Base-by-base conservation (phyloP, 2,888 invertebrate species). In the Unio delphinus region DNA sequence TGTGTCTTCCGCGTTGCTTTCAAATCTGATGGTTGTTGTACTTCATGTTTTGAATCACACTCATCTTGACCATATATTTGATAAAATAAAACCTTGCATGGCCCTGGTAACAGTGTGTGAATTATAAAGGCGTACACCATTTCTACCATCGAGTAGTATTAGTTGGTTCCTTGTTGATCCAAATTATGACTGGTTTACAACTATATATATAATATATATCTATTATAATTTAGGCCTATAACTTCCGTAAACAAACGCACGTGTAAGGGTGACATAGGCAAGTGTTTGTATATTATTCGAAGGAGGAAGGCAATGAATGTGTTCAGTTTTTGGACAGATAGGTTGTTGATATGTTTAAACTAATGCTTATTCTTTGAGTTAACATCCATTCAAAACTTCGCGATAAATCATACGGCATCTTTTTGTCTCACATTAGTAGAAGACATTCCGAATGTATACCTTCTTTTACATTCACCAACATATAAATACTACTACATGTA, bases 81-180 rank as follows among this genome's bases (percentile, higher is more conserved):
- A 57, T 83, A 80, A 68, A 79, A 85, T 57, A 86, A 61, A 3
- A 87, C 73, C 65, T 75, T 76, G 61, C 80, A 79, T 4, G 70
- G 68, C 23, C 83, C 85, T 3, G 84, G 84, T 45, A 83, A 67
- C 26, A 86, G 64, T 0, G 83, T 84, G 63, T 84, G 83, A 15
- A 87, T 80, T 23, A 87, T 76, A 69, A 87, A 86, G 34, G 86
- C 85, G 71, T 83, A 82, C 3, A 87, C 87, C 87, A 87, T 87
- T n/a, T 17, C 11, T 23, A 15, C 3, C 26, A 18, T 59, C 18
- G 0, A 23, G 11, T 11, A 17, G 18, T 26, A 23, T 11, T 23
- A 18, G 2, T 11, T 2, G 23, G 26, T 23, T 18, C 23, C 59
- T 20, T 23, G 3, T 18, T 18, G 59, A 18, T 17, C 2, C 0